Percentiles rank a stretch among this genome's conserved stretches.
Conservation (phyloP, 1,140 invertebrate species). For the Calosoma granatense region DNA sequence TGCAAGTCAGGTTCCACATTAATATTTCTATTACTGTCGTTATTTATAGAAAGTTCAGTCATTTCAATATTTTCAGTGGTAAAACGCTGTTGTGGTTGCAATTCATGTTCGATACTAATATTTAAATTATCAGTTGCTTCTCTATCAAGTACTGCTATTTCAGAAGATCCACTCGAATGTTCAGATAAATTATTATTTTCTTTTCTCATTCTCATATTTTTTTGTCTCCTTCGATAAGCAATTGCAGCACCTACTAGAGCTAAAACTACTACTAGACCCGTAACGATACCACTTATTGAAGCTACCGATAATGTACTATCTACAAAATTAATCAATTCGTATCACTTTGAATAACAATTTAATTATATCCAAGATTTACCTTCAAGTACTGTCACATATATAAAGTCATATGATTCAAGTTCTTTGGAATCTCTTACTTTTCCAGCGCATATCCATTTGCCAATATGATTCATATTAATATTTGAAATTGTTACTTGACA, state of each 20-base stretch:
- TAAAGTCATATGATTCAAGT: neutral
- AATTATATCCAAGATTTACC: neutral
- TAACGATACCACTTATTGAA: neutral
- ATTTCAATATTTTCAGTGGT: constrained; percentile 28
- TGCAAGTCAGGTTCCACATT: too few species aligned
- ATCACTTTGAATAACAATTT: neutral
- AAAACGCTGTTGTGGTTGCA: too few species aligned
- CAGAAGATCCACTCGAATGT: too few species aligned
- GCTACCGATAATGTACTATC: neutral
- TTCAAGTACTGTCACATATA: neutral
- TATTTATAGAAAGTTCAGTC: constrained; percentile 30
- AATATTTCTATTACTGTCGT: too few species aligned
- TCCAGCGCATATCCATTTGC: neutral
- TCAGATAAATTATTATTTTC: too few species aligned
- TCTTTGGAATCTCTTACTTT: neutral
- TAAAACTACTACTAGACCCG: neutral
- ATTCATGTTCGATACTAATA: too few species aligned
- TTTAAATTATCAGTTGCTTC: too few species aligned
- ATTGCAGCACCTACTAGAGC: constrained; percentile 9
- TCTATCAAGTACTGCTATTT: too few species aligned
- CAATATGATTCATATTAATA: neutral
- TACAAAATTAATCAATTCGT: neutral
- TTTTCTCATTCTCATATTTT: too few species aligned
- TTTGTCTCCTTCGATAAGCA: neutral
- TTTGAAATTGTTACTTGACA: neutral